phyloP scores from a whole-genome alignment of 2,888 invertebrate species.

The Eilema sororculum region DNA sequence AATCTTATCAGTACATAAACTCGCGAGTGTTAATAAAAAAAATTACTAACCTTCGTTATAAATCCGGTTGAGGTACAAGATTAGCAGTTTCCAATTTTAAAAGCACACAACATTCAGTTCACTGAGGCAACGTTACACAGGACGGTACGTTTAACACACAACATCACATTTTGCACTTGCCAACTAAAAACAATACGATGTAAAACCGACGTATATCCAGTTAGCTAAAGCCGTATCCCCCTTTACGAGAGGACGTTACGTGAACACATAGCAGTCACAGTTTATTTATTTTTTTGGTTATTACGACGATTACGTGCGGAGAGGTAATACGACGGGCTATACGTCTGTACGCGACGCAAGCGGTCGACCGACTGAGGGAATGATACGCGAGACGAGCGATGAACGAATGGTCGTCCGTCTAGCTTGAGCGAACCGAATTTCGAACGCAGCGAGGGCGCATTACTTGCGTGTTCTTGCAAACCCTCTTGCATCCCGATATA shows the following conservation, averaged over 20 bases:
- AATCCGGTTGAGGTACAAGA: conserved; percentile 60
- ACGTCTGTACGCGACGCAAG: conserved; percentile 64
- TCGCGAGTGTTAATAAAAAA: conserved; percentile 25
- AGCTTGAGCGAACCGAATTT: conserved; percentile 57
- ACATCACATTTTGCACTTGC: conserved; percentile 85
- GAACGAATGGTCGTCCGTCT: conserved; percentile 64
- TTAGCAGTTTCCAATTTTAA: conserved; percentile 76
- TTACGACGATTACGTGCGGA: conserved; percentile 74
- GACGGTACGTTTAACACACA: conserved; percentile 79
- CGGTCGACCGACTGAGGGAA: conserved; percentile 77
- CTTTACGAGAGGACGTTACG: conserved; percentile 61
- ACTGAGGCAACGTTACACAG: conserved; percentile 81
- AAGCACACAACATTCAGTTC: conserved; percentile 82
- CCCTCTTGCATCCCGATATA: conserved; percentile 60
- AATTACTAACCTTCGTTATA: conserved; percentile 63
- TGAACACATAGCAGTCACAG: conserved; percentile 69
- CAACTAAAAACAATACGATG: conserved; percentile 70
- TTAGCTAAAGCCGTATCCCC: conserved; percentile 57
- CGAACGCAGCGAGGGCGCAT: conserved; percentile 67
- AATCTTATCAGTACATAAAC: conserved; percentile 49
- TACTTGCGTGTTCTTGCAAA: conserved; percentile 58
- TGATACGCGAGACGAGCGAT: conserved; percentile 61
- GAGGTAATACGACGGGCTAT: conserved; percentile 44
- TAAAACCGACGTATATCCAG: conserved; percentile 70
- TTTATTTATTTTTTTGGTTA: conserved; percentile 67